phyloP scores from a whole-genome alignment of 2,888 invertebrate species.

The Abrostola triplasia region DNA sequence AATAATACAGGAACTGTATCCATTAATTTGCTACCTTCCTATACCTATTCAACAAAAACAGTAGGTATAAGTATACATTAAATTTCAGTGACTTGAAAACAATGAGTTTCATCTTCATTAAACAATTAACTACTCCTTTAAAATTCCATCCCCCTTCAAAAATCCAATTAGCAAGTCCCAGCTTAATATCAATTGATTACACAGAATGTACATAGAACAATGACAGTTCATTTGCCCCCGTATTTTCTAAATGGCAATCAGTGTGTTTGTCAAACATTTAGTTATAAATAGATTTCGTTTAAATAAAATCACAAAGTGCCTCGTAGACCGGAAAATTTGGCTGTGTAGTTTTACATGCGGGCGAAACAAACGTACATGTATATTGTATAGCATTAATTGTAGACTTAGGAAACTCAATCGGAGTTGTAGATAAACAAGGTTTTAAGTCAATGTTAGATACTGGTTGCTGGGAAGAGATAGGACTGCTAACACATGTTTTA shows the following conservation, averaged over 20 bases:
- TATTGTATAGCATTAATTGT: slow-evolving; percentile 52
- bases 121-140: slow-evolving; percentile 37
- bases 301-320: slow-evolving; percentile 81
- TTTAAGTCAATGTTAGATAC: slow-evolving; percentile 36
- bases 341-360: slow-evolving; percentile 82
- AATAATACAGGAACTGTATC: too few species aligned
- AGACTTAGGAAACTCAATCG: slow-evolving; percentile 57
- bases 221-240: slow-evolving; percentile 67
- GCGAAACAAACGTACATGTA: slow-evolving; percentile 69
- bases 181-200: slow-evolving; percentile 70
- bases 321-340: slow-evolving; percentile 83
- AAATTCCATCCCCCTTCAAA: slow-evolving; percentile 53
- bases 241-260: slow-evolving; percentile 62
- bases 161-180: slow-evolving; percentile 61
- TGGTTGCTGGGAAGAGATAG: slow-evolving; percentile 16
- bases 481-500: slow-evolving; percentile 21
- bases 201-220: slow-evolving; percentile 67
- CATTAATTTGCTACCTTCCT: too few species aligned
- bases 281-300: slow-evolving; percentile 61
- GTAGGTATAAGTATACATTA: too few species aligned
- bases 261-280: slow-evolving; percentile 53
- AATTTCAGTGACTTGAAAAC: slow-evolving; percentile 24
- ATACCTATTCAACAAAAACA: too few species aligned
- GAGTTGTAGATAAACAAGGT: slow-evolving; percentile 43
- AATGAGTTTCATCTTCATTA: slow-evolving; percentile 18